Evolutionary conservation across 2,888 invertebrate species (phyloP), one percentile per base, ranked within the genome.

Genomic region (Physocephala rufipes): DNA sequence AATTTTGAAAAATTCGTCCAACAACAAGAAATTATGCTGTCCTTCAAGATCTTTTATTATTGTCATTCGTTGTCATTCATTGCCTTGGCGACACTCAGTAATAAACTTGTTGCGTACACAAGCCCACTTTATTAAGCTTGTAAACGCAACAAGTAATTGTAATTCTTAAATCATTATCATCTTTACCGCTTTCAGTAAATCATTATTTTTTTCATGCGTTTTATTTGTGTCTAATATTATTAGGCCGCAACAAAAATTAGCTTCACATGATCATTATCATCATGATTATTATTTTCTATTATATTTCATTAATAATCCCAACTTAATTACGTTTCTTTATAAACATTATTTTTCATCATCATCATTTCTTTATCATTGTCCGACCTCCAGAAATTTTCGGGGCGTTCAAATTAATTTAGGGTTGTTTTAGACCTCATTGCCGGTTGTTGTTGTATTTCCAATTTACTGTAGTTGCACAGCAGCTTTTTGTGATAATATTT

Each of bases 1-100:
- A 71, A 68, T 68, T n/a, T 69, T 74, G 71, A 74, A 74, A 72
- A 72, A 72, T 71, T 72, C 49, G 51, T 43, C 68, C 71, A 62
- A 16, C 51, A 21, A 49, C 21, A 26, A 36, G 9, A 9, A 36
- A 36, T 9, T 4, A 36, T 4, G 36, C 36, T 36, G 36, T 36
- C 36, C 36, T 4, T 36, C 36, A 9, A 7, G 19, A 55, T 13
- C 55, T 13, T 55, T 55, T 26, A n/a, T 55, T 21, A 13, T 26
- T 21, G 55, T 13, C 55, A 26, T 24, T n/a, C 24, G 45, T 13
- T 3, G 26, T 19, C 43, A 26, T 15, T 21, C 45, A 45, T 21
- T 26, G 58, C 45, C 58, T 58, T 45, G n/a, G 62, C 45, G 13
- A 36, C 43, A 62, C 2, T 26, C n/a, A 21, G 21, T 21, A n/a